Conservation (phyloP, 2,797 vertebrate genomes). For the Chromobotia macracanthus region DNA sequence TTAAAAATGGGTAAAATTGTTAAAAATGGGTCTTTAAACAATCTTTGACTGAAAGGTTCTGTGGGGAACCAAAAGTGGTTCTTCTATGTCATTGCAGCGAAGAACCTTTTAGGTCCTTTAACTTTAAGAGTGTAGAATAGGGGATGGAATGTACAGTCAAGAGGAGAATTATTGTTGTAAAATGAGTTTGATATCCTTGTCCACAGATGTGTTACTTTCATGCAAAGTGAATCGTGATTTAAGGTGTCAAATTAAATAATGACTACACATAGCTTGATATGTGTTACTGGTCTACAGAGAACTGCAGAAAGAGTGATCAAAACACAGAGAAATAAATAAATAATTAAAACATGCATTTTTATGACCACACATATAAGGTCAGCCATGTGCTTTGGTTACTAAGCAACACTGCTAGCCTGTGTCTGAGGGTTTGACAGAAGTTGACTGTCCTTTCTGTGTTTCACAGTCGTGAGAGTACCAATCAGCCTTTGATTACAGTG, state of each 20-base stretch:
- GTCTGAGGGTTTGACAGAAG: constrained; percentile 73
- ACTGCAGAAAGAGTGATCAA: constrained; percentile 24
- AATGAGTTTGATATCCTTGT: background rate
- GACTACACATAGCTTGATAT: background rate
- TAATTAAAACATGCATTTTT: constrained; percentile 81
- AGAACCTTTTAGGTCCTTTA: too few species aligned
- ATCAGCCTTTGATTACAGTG: constrained; percentile 35
- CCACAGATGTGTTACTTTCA: too few species aligned
- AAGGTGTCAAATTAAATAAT: background rate
- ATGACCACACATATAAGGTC: constrained; percentile 79
- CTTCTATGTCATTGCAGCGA: too few species aligned
- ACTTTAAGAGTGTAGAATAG: too few species aligned
- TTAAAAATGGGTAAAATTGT: too few species aligned
- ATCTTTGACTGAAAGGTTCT: too few species aligned
- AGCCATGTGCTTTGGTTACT: constrained; percentile 81
- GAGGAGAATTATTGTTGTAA: background rate
- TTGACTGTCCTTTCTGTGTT: constrained; percentile 73
- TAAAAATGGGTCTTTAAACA: too few species aligned
- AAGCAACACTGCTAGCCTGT: constrained; percentile 77
- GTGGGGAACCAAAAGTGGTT: too few species aligned
- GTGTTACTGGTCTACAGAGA: background rate
- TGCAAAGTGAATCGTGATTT: too few species aligned
- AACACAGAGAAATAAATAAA: constrained; percentile 57
- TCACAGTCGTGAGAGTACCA: constrained; percentile 60
- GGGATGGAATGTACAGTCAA: too few species aligned